Evolutionary conservation across 2,113 vertebrate genomes (phyloP).

Genomic region (Suncus etruscus): DNA sequence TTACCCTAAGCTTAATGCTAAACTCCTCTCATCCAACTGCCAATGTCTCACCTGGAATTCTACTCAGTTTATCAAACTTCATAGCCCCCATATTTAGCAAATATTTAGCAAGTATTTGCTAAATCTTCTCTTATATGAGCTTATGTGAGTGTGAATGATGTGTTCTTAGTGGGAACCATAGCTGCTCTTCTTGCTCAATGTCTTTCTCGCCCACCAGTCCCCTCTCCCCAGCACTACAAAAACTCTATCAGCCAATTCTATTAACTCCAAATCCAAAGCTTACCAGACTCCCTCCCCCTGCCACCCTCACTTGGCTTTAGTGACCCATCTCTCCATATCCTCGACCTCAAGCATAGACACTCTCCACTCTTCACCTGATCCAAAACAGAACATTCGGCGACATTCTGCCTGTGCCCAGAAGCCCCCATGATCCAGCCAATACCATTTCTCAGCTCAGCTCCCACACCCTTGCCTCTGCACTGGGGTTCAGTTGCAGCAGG

Average conservation of each 20-base stretch:
- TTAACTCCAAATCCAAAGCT: background rate
- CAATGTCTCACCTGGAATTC: background rate
- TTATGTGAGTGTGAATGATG: background rate
- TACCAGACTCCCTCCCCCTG: background rate
- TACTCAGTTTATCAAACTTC: background rate
- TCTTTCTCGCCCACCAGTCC: background rate
- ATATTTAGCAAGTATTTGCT: too few species aligned
- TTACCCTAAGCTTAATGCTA: background rate
- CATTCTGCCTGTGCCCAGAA: background rate
- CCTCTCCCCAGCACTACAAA: background rate
- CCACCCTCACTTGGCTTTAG: background rate
- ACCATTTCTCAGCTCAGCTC: background rate
- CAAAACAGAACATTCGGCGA: background rate
- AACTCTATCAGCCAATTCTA: background rate
- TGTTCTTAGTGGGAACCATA: rapidly evolving
- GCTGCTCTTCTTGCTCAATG: too few species aligned
- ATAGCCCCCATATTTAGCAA: background rate
- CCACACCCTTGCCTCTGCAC: background rate
- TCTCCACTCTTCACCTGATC: background rate
- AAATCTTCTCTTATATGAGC: background rate
- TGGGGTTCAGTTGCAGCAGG: background rate
- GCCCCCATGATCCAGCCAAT: background rate
- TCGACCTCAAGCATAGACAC: too few species aligned
- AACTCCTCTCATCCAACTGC: background rate
- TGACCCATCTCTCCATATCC: background rate